Conservation (phyloP, 1,140 invertebrate species). For the Eurosta solidaginis region DNA sequence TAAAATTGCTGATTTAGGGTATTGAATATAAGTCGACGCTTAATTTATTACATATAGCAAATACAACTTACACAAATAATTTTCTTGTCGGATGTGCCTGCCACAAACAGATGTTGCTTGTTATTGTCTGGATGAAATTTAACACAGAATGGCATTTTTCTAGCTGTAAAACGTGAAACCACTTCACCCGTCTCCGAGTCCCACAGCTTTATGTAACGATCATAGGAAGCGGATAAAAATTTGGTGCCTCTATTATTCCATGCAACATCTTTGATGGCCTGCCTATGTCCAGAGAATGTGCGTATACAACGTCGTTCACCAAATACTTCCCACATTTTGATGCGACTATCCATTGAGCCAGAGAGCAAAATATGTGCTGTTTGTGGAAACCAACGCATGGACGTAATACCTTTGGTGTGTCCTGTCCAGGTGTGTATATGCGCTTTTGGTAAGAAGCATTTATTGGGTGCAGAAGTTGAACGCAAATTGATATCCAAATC, state of each 20-base stretch:
- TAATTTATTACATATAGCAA: neutral
- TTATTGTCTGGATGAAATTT: conserved; percentile 98
- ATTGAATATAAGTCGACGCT: neutral
- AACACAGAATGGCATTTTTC: conserved; percentile 95
- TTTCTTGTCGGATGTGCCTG: conserved; percentile 98
- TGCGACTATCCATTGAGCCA: conserved; percentile 94
- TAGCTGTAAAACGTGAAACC: conserved; percentile 87
- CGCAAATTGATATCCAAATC: conserved; percentile 95
- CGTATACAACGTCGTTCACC: conserved; percentile 91
- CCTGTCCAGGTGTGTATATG: conserved; percentile 96
- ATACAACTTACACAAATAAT: conserved; percentile 97
- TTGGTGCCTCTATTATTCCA: conserved; percentile 94
- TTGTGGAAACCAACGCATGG: conserved; percentile 93
- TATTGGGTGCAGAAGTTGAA: conserved; percentile 88
- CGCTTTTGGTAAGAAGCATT: conserved; percentile 97
- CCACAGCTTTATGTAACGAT: conserved; percentile 96
- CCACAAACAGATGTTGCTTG: conserved; percentile 97
- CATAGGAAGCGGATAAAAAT: conserved; percentile 93
- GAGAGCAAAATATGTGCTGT: conserved; percentile 95
- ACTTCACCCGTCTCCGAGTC: conserved; percentile 97
- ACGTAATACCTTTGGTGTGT: conserved; percentile 96
- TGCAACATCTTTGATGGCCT: conserved; percentile 94
- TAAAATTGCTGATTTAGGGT: no score
- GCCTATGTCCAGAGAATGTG: conserved; percentile 95
- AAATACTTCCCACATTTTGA: conserved; percentile 99